Percentiles rank a stretch among this genome's conserved stretches.
These are phyloP conservation scores for Phoxinus phoxinus DNA, from an alignment of 2,113 vertebrate species.

Conservation along the genomic window DNA sequence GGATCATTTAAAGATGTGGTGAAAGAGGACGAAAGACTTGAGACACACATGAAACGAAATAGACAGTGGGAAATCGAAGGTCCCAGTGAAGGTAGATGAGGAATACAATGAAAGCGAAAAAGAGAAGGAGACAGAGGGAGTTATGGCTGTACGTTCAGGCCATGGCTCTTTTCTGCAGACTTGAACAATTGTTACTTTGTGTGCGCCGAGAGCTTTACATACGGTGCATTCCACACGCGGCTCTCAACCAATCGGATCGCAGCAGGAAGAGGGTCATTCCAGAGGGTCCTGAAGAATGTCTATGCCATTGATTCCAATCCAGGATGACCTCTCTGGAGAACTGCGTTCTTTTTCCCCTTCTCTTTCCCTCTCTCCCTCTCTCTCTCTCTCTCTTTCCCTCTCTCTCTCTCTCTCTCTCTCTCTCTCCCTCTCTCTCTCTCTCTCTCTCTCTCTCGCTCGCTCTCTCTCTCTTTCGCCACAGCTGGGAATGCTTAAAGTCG, in stretches of 20 bases:
- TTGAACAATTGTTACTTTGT: slow-evolving; percentile 81
- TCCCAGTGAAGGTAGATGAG: slow-evolving; percentile 46
- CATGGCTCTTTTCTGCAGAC: slow-evolving; percentile 72
- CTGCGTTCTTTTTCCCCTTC: slow-evolving; percentile 14
- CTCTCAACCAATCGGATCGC: slow-evolving; percentile 65
- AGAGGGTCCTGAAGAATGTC: slow-evolving; percentile 70
- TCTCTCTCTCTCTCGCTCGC: slow-evolving; percentile 1
- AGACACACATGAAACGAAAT: slow-evolving; percentile 12
- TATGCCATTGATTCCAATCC: slow-evolving; percentile 76
- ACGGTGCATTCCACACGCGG: slow-evolving; percentile 73
- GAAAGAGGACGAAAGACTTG: background rate
- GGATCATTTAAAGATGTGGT: background rate
- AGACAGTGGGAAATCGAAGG: slow-evolving; percentile 21
- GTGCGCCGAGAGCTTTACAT: slow-evolving; percentile 72
- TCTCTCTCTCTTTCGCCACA: slow-evolving; percentile 59
- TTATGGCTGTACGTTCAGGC: slow-evolving; percentile 78
- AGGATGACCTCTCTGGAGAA: slow-evolving; percentile 67
- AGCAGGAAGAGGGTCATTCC: slow-evolving; percentile 66
- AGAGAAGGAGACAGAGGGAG: slow-evolving; percentile 60
- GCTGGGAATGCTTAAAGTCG: slow-evolving; percentile 79
- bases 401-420: background rate
- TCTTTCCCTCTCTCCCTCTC: slow-evolving; percentile 35
- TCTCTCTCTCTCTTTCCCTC: slow-evolving; percentile 38
- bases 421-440: slow-evolving; percentile 35
- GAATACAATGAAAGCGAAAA: slow-evolving; percentile 12